A percentile compares a stretch with the other conserved stretches of the same genome.
Evolutionary conservation across 2,797 vertebrate species (phyloP).

Genomic region (Heliangelus exortis): DNA sequence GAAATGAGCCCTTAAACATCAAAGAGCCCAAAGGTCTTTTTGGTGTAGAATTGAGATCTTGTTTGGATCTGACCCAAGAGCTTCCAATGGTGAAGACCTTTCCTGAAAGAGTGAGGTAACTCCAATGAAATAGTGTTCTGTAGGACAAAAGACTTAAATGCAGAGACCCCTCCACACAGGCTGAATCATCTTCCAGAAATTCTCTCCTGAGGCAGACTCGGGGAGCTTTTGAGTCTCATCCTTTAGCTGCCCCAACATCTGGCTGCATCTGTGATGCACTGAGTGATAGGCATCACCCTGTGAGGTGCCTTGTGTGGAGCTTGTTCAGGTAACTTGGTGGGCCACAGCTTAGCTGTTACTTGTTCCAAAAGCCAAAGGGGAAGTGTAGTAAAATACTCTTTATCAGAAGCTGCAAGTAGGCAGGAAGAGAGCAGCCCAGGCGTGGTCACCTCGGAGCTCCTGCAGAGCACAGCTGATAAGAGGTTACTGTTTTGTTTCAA

Average conservation of each 20-base stretch:
- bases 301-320: background rate
- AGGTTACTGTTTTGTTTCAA: background rate
- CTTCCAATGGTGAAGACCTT: background rate
- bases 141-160: background rate
- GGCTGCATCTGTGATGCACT: background rate
- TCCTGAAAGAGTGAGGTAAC: background rate
- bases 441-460: background rate
- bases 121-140: background rate
- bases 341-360: background rate
- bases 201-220: background rate
- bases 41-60: background rate
- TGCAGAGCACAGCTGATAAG: conserved; percentile 53
- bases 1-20: background rate
- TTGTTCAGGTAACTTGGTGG: background rate
- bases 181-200: background rate
- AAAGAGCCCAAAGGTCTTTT: background rate
- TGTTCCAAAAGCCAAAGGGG: background rate
- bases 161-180: background rate
- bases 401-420: conserved; percentile 45
- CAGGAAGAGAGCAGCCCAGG: conserved; percentile 13
- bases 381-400: conserved; percentile 14
- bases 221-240: background rate
- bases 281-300: rapidly evolving
- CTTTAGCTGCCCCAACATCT: background rate
- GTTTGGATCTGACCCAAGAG: background rate